Evolutionary conservation across 2,888 invertebrate genomes (phyloP), one percentile per base, ranked within the genome.

Genomic region (Hyles lineata): DNA sequence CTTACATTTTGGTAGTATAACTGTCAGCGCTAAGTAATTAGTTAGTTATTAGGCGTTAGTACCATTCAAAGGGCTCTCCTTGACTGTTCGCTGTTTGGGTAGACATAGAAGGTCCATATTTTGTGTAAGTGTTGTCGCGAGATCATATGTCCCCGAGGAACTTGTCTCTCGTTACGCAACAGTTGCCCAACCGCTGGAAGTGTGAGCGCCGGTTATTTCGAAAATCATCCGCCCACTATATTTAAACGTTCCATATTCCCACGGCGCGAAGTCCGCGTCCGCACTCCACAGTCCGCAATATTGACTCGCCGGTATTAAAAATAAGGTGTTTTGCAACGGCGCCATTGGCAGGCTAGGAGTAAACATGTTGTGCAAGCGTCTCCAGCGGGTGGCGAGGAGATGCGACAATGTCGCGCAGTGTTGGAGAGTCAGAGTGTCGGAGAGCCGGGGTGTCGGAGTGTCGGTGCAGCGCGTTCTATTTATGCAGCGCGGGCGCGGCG

Each of bases 221-320:
- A 83, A 85, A 85, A 86, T 83, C 82, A 83, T 82, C 80, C 83
- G 82, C 76, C 79, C 79, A 82, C 88, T 89, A 89, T 87, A 87
- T 87, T 86, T 87, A 90, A 82, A 81, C 82, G 91, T 80, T 85
- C 91, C 80, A 91, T 89, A 88, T 93, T 92, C 91, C 85, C 90
- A 90, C 90, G 90, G 87, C 84, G 83, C 77, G 78, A 19, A 77
- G 72, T 75, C 61, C 73, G 74, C 78, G 43, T 43, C 43, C 43
- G 35, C 35, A 35, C 35, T 35, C 35, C 35, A 35, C 35, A 19
- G 17, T 52, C 52, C 17, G 55, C 86, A 85, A 80, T 86, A 86
- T 87, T 87, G 89, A 89, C 84, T 86, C 76, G 76, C 76, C 76
- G 77, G 78, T 82, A 80, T 82, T 83, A 83, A 85, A 86, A 79